Percentiles rank a stretch among this genome's conserved stretches.
phyloP scores from a whole-genome alignment of 2,113 vertebrate species.

The Dissostichus mawsoni region DNA sequence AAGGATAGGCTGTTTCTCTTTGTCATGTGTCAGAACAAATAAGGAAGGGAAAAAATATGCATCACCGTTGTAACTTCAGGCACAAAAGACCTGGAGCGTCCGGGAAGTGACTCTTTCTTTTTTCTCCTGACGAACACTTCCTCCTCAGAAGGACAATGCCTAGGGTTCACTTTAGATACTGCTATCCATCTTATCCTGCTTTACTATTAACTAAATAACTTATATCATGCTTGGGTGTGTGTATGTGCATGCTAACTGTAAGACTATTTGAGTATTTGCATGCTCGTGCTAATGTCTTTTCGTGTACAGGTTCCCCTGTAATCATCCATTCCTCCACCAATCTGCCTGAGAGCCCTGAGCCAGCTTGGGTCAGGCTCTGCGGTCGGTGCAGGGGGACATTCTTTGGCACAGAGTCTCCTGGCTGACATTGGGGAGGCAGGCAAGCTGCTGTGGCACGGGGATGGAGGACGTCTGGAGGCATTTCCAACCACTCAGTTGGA shows the following conservation, averaged over 20 bases:
- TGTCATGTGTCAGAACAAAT: too few relatives aligned
- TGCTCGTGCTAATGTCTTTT: constrained; percentile 19
- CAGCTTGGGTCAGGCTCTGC: constrained; percentile 38
- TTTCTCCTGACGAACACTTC: background rate
- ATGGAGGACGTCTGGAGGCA: constrained; percentile 35
- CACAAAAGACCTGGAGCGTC: constrained; percentile 33
- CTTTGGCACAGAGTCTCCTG: constrained; percentile 60
- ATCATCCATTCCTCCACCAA: constrained; percentile 59
- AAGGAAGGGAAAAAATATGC: background rate
- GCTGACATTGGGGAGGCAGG: constrained; percentile 55
- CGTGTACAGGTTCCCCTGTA: constrained; percentile 35
- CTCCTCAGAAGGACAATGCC: background rate
- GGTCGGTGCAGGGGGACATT: constrained; percentile 57
- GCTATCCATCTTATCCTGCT: background rate
- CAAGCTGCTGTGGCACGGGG: constrained; percentile 38
- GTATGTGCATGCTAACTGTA: background rate
- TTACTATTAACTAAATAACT: background rate
- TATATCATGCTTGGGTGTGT: background rate
- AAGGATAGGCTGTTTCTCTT: too few relatives aligned
- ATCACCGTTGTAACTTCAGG: background rate
- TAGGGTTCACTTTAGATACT: background rate
- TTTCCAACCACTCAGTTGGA: constrained; percentile 54
- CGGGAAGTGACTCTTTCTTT: constrained; percentile 52
- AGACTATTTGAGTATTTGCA: background rate
- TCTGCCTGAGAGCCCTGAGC: constrained; percentile 24